Conservation (phyloP, 2,797 vertebrate genomes). For the Intellagama lesueurii region DNA sequence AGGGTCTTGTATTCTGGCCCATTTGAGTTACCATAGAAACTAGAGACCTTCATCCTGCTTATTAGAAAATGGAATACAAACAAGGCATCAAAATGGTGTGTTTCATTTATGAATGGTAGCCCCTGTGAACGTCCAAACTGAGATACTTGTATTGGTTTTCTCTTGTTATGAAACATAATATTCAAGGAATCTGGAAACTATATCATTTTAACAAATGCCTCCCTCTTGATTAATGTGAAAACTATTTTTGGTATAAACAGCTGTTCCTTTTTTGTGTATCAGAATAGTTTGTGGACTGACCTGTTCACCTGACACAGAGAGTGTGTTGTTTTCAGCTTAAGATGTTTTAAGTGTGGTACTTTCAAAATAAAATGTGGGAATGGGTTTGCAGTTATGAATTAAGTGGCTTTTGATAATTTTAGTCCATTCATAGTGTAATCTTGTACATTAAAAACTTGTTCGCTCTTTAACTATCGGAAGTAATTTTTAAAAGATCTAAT, state of each 20-base stretch:
- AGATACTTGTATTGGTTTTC: constrained; percentile 73
- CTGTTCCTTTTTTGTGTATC: neutral
- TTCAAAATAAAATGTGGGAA: constrained; percentile 47
- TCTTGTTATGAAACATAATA: constrained; percentile 61
- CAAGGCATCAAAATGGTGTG: constrained; percentile 78
- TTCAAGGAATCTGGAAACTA: constrained; percentile 68
- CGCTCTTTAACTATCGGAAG: constrained; percentile 3
- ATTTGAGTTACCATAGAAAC: constrained; percentile 87
- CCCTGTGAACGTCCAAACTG: constrained; percentile 72
- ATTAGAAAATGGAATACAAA: constrained; percentile 80
- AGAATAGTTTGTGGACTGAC: neutral
- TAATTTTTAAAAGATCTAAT: constrained; percentile 32
- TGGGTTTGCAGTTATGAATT: constrained; percentile 50
- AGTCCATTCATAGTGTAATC: constrained; percentile 18
- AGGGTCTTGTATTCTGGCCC: constrained; percentile 83
- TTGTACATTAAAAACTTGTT: neutral
- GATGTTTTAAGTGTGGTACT: constrained; percentile 22
- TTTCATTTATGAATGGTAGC: constrained; percentile 74
- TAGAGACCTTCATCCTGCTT: constrained; percentile 80
- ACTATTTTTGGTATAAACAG: neutral
- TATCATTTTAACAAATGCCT: constrained; percentile 26
- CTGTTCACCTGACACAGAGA: neutral
- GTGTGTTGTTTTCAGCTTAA: constrained; percentile 33
- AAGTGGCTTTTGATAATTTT: constrained; percentile 36
- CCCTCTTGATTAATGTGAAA: neutral